Evolutionary conservation across 2,113 vertebrate species (phyloP), one percentile per base, ranked within the genome.

Genomic region (Chloropsis cyanopogon): DNA sequence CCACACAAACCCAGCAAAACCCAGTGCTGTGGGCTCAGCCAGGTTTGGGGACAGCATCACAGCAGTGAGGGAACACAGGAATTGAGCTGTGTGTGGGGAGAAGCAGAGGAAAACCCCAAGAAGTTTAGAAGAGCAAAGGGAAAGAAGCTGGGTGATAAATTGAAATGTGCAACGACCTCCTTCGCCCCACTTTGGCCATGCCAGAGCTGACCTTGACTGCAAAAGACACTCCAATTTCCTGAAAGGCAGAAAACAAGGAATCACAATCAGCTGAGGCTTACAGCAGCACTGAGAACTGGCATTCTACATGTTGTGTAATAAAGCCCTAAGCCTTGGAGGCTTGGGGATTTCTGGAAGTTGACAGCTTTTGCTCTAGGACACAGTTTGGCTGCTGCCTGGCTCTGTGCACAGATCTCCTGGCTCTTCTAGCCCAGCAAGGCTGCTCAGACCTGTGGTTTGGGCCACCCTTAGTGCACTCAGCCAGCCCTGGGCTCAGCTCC

Each of bases 11-110:
- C 23, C 4, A 12, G 79, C 26, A 57, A 49, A 47, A 18, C 11
- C 60, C 65, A 64, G 33, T 0, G 0, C 11, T 6, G 5, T 5
- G 24, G 47, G 31, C 56, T 49, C 22, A 33, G 47, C 7, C 7
- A 12, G 18, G 1, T 12, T 9, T 29, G 22, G 33, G 61, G 20
- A 44, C 0, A 19, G 33, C 24, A 64, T 6, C 8, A 0, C 9
- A 64, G 57, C 3, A 54, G 33, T 1, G 25, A 66, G 13, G 14
- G 63, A 69, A 46, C 19, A 44, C 13, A 44, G 25, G 4, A 21
- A 76, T 13, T 1, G 11, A 82, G 57, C n/a, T 33, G 8, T 5
- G 21, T 6, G 11, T 10, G 26, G 26, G 21, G 50, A 46, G 23
- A 91, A 39, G 14, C 7, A 11, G 22, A 63, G 22, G 1, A 35